Evolutionary conservation across 2,888 invertebrate species (phyloP).

Genomic region (Adineta ricciae): DNA sequence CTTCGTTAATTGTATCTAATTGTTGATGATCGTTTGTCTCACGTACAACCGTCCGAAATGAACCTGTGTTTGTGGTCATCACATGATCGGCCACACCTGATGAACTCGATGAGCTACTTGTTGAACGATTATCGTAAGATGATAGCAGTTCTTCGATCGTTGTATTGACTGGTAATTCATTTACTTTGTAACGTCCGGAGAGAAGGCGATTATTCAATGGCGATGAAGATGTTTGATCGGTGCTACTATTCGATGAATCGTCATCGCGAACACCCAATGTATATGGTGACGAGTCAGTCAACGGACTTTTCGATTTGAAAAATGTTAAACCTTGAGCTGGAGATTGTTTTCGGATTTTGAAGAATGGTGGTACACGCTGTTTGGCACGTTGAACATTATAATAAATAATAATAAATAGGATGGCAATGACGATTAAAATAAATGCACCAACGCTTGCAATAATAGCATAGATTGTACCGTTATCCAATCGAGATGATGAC

Average conservation of each 20-base stretch:
- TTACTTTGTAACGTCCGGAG: constrained; percentile 14
- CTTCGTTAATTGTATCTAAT: constrained; percentile 17
- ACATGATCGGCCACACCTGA: neutral
- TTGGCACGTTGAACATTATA: constrained; percentile 4
- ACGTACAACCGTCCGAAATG: constrained; percentile 10
- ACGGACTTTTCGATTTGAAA: constrained; percentile 11
- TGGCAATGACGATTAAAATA: neutral
- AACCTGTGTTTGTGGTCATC: neutral
- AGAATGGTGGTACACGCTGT: constrained; percentile 12
- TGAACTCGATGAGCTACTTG: neutral
- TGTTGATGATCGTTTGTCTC: neutral
- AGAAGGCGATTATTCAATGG: neutral
- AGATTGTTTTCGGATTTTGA: neutral
- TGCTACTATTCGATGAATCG: neutral
- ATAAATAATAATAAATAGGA: constrained; percentile 4
- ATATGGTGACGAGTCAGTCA: neutral
- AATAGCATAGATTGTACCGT: constrained; percentile 18
- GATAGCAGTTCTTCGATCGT: constrained; percentile 10
- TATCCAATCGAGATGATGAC: neutral
- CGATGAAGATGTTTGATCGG: neutral
- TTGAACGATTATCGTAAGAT: constrained; percentile 17
- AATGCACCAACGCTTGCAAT: neutral
- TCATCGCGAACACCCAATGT: constrained; percentile 14
- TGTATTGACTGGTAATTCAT: neutral
- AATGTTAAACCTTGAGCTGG: constrained; percentile 5